Base-by-base conservation (phyloP, 2,113 vertebrate species). In the Rhabdornis inornatus region DNA sequence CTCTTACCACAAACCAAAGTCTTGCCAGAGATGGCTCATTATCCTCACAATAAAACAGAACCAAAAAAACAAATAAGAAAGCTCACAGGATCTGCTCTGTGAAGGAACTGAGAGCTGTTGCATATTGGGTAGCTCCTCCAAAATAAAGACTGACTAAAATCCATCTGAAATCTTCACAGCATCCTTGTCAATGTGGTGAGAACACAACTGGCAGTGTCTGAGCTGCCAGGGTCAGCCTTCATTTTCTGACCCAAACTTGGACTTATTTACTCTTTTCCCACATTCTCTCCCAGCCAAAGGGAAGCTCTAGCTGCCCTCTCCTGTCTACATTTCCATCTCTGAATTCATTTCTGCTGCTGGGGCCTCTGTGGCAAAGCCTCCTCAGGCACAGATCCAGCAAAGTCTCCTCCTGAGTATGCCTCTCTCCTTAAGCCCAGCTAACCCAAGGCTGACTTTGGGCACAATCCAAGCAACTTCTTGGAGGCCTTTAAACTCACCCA, bases 1-100 rank as follows among this genome's bases (percentile, higher is more conserved):
- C 59, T 89, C 70, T 47, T 82, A 88, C 53, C 77, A 47, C 80
- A 92, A 87, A 74, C 79, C 63, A 55, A 90, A 65, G 82, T 80
- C 79, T 91, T 91, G 75, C 66, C 70, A 93, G 47, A 75, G 75
- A 88, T 59, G 93, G 66, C 76, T 85, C 91, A 80, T 79, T 72
- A 83, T 70, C 55, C 64, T 85, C 28, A 90, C 35, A 75, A 84
- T 49, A 82, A 95, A 90, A 65, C 35, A 88, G 83, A 69, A 56
- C 23, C 9, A 72, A 33, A 76, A 90, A n/a, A 79, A 37, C 76
- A 82, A 77, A 13, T 31, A 83, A 49, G 37, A 83, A 87, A 61
- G 71, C 55, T 85, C 70, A 39, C 2, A 19, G 74, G 57, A 83
- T 76, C 66, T 76, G 37, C n/a, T 55, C 53, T 83, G 45, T 55